Percentiles rank a stretch among this genome's conserved stretches.
phyloP scores from a whole-genome alignment of 2,113 vertebrate species.

The western clawed frog (Xenopus tropicalis) region DNA sequence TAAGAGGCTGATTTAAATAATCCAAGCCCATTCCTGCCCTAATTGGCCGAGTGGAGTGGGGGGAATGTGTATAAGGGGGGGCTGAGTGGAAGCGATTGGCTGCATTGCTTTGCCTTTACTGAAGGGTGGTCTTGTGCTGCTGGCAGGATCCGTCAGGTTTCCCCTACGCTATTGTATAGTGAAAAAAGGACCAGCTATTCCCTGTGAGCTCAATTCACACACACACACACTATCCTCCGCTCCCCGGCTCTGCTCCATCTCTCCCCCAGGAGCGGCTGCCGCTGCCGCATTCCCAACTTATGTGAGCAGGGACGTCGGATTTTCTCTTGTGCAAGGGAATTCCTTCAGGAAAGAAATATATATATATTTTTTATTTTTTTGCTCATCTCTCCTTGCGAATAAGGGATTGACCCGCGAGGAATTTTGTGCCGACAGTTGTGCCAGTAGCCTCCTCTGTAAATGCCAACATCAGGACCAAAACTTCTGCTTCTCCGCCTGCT shows the following conservation, averaged over 20 bases:
- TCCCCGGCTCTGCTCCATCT: neutral
- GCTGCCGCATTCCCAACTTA: neutral
- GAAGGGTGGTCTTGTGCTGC: slow-evolving; percentile 21
- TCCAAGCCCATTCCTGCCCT: slow-evolving; percentile 7
- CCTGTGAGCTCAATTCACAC: slow-evolving; percentile 19
- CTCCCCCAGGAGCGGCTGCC: slow-evolving; percentile 1
- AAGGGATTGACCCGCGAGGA: neutral
- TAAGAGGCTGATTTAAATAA: slow-evolving; percentile 31
- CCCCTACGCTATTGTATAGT: slow-evolving; percentile 30
- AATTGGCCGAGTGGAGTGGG: slow-evolving; percentile 14
- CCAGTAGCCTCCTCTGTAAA: neutral
- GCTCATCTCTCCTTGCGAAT: neutral
- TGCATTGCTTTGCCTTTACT: neutral
- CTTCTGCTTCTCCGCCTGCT: slow-evolving; percentile 1
- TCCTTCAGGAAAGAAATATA: neutral
- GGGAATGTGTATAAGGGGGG: slow-evolving; percentile 28
- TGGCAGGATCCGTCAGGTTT: slow-evolving; percentile 17
- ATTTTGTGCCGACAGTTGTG: neutral
- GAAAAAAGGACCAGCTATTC: slow-evolving; percentile 26
- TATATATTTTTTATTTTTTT: neutral
- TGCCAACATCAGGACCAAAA: slow-evolving; percentile 6
- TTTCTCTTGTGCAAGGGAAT: slow-evolving; percentile 17
- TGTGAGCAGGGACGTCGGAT: neutral
- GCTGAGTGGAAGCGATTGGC: slow-evolving; percentile 21
- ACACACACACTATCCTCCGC: neutral